phyloP scores from a whole-genome alignment of 2,797 vertebrate species.

The Brachyrhaphis roseni region DNA sequence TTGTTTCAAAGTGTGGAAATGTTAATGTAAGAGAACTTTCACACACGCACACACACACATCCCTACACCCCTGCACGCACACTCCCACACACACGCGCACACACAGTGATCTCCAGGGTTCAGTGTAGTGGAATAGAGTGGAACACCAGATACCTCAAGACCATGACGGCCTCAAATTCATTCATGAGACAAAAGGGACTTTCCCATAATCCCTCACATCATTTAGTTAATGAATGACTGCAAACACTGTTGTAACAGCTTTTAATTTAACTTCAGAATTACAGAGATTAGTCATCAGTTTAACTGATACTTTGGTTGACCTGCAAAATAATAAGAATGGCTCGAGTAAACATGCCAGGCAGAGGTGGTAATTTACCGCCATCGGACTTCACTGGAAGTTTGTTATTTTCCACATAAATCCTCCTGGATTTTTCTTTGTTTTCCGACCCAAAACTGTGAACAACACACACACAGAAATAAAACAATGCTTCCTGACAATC shows the following conservation, averaged over 20 bases:
- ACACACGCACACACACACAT: too few relatives aligned
- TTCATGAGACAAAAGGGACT: not conserved
- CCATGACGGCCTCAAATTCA: not conserved
- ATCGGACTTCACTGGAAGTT: conserved; percentile 10
- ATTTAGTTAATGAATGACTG: not conserved
- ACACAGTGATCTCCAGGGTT: not conserved
- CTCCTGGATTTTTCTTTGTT: not conserved
- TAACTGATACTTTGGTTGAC: not conserved
- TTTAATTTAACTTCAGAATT: conserved; percentile 1
- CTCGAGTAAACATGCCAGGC: not conserved
- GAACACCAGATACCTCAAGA: not conserved
- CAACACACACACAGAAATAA: not conserved
- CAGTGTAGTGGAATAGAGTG: conserved; percentile 1
- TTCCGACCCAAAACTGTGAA: conserved; percentile 8
- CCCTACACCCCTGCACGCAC: too few relatives aligned
- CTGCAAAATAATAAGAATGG: not conserved
- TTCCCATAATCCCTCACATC: conserved; percentile 1
- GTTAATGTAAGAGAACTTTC: not conserved
- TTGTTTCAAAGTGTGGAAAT: not conserved
- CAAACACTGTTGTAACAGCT: not conserved
- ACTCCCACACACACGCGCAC: too few relatives aligned
- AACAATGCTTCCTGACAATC: conserved; percentile 28
- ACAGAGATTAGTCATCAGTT: not conserved
- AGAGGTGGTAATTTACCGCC: not conserved
- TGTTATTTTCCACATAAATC: conserved; percentile 10